Conservation (phyloP, 2,113 vertebrate species). For the Prinia subflava region DNA sequence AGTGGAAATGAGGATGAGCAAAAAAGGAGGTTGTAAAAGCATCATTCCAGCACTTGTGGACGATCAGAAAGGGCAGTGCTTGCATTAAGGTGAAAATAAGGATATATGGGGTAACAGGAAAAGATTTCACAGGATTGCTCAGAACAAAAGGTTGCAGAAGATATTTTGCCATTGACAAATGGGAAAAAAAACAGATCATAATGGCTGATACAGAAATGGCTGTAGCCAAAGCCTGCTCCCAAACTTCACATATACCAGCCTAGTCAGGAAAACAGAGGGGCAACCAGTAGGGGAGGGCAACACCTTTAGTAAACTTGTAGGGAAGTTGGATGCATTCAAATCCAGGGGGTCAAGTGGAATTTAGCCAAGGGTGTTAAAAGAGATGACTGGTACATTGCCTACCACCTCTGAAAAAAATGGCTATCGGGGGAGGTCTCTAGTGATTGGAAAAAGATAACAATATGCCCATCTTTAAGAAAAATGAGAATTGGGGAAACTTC, state of each 20-base stretch:
- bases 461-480: not conserved
- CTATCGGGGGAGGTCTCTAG: not conserved
- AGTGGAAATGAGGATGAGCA: not conserved
- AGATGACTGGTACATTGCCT: not conserved
- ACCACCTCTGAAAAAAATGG: not conserved
- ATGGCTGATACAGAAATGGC: not conserved
- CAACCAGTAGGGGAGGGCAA: not conserved
- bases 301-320: accelerated
- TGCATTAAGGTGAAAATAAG: not conserved
- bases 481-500: not conserved
- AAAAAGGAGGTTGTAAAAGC: not conserved
- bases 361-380: not conserved
- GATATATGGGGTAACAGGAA: not conserved
- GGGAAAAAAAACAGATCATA: not conserved
- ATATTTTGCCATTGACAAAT: not conserved
- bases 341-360: not conserved
- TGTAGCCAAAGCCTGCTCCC: not conserved
- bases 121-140: not conserved
- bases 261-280: not conserved
- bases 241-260: not conserved
- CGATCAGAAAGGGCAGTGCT: not conserved
- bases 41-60: not conserved
- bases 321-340: not conserved
- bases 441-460: not conserved
- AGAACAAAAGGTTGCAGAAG: not conserved